Evolutionary conservation across 2,888 invertebrate species (phyloP).

Genomic region (Drosophila quinaria): DNA sequence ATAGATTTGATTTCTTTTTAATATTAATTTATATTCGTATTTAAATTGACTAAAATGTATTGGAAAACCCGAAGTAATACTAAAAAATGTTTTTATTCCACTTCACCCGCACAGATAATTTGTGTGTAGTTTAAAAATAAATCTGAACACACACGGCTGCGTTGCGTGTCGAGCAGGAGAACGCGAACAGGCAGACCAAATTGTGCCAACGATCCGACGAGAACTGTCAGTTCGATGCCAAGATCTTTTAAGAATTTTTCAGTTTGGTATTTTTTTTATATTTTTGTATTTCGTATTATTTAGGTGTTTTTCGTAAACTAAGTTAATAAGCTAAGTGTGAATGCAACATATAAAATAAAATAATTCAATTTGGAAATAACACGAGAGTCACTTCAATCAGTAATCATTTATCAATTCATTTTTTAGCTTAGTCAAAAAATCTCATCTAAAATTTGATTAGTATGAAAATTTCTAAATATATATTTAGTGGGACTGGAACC

Average conservation of each 20-base stretch:
- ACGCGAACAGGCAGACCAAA: conserved; percentile 53
- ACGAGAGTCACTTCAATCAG: no score
- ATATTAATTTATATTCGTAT: background rate
- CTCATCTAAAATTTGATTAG: no score
- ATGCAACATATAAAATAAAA: no score
- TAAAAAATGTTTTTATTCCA: conserved; percentile 19
- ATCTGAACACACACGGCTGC: conserved; percentile 73
- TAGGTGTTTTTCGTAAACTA: background rate
- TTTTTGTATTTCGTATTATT: conserved; percentile 5
- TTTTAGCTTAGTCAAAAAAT: no score
- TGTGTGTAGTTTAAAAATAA: conserved; percentile 72
- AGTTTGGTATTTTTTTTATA: conserved; percentile 23
- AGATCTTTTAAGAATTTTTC: conserved; percentile 26
- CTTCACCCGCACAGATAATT: conserved; percentile 56
- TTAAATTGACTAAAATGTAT: conserved; percentile 12
- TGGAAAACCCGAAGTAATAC: conserved; percentile 17
- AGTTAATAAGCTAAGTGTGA: no score
- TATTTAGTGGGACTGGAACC: no score
- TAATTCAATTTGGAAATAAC: no score
- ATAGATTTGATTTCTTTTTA: background rate
- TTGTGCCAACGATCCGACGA: conserved; percentile 76
- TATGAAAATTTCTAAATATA: no score
- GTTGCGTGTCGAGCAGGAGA: conserved; percentile 54
- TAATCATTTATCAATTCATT: no score
- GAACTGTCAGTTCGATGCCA: conserved; percentile 68